Evolutionary conservation across 2,113 vertebrate genomes (phyloP).

Genomic region (Triplophysa rosa): DNA sequence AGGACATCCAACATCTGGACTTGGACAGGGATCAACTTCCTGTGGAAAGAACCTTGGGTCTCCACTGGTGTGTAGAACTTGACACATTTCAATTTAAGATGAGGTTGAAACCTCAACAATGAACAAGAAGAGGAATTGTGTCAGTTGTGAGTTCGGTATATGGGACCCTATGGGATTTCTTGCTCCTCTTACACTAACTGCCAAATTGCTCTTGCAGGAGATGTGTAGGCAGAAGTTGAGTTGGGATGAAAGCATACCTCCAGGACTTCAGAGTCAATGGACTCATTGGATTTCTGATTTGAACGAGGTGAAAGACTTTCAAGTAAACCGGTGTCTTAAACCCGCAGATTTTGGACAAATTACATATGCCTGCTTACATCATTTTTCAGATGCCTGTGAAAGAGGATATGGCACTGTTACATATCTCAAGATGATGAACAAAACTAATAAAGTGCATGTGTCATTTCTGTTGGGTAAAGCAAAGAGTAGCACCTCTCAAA

Average conservation of each 20-base stretch:
- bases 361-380: background rate
- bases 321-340: too few relatives aligned
- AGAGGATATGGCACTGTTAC: background rate
- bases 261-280: too few relatives aligned
- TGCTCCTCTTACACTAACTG: too few relatives aligned
- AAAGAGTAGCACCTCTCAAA: conserved; percentile 8
- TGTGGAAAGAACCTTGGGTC: conserved; percentile 20
- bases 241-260: too few relatives aligned
- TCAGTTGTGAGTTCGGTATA: too few relatives aligned
- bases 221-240: too few relatives aligned
- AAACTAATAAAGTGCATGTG: background rate
- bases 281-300: too few relatives aligned
- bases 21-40: conserved; percentile 14
- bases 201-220: too few relatives aligned
- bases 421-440: background rate
- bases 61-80: conserved; percentile 38
- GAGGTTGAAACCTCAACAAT: too few relatives aligned
- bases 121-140: background rate
- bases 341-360: too few relatives aligned
- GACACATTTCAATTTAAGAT: conserved; percentile 19
- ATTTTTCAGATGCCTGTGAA: conserved; percentile 32
- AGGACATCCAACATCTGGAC: conserved; percentile 6
- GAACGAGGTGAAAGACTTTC: too few relatives aligned
- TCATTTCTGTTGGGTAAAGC: background rate
- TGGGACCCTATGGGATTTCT: too few relatives aligned